Evolutionary conservation across 2,113 vertebrate species (phyloP), one percentile per base, ranked within the genome.

Genomic region (Zosterops borbonicus): DNA sequence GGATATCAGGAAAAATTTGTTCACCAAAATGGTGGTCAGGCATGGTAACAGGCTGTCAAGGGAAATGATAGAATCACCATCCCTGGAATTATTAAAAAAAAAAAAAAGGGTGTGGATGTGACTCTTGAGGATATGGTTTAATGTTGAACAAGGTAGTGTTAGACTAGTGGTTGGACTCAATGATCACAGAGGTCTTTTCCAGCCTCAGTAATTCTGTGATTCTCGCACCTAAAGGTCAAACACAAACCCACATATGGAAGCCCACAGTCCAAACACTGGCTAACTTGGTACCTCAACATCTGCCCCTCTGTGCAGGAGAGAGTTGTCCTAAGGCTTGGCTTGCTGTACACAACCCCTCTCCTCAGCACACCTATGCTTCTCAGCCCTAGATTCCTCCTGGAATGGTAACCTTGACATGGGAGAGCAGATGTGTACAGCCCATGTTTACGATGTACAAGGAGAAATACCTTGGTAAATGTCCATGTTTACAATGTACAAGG

Each of bases 311-410:
- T 25, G 28, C 62, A 19, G 9, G 2, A 5, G 7, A 84, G 46
- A 82, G 55, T 6, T 76, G 46, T 33, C 37, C 50, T 16, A 55
- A 25, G 41, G 12, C 19, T 69, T 55, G 23, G 27, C 4, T 17
- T 22, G 49, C 74, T 56, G 16, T 9, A 35, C 10, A 11, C 5
- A 68, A 19, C 8, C 19, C 21, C 35, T 53, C 19, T 84, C 24
- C 56, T 55, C 11, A 42, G 35, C 25, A 60, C 28, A 62, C 8
- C 37, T 14, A 4, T 6, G 22, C 21, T 41, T 27, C 33, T 71
- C 0, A 0, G 50, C 49, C 50, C 59, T 46, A 9, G 29, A 39
- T 15, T 63, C 68, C 44, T 18, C 50, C 11, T 18, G 31, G 27
- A 82, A 56, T 2, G 4, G 15, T 7, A 35, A 49, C 49, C 23